Percentiles rank a stretch among this genome's conserved stretches.
phyloP scores from a whole-genome alignment of 1,140 invertebrate species.

The Ceratina australensis region DNA sequence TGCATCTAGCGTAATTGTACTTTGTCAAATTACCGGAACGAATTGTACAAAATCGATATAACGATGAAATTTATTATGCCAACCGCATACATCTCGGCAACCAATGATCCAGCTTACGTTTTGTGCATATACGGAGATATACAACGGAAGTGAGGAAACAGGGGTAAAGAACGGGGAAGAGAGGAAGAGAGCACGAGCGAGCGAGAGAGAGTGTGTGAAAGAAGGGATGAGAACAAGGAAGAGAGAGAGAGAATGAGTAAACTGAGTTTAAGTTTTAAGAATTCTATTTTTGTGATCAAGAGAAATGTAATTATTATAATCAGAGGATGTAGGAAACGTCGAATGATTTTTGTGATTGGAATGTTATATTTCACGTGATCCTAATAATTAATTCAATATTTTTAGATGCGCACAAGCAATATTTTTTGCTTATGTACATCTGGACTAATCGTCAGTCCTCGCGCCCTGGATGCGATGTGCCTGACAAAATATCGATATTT shows the following conservation, averaged over 20 bases:
- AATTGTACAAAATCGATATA: background rate
- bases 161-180: background rate
- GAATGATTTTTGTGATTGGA: conserved; percentile 29
- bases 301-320: conserved; percentile 63
- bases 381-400: too few relatives aligned
- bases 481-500: too few relatives aligned
- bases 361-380: background rate
- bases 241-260: conserved; percentile 30
- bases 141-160: background rate
- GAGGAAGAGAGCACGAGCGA: background rate
- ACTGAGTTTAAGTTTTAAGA: conserved; percentile 78
- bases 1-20: background rate
- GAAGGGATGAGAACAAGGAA: background rate
- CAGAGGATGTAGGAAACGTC: background rate
- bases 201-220: background rate
- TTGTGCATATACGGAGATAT: background rate
- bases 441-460: too few relatives aligned
- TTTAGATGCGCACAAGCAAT: too few relatives aligned
- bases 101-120: background rate
- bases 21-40: background rate
- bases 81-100: conserved; percentile 36
- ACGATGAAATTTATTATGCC: background rate
- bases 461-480: too few relatives aligned
- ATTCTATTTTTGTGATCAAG: conserved; percentile 77
- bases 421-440: too few relatives aligned